Base-by-base conservation (phyloP, 2,888 invertebrate genomes). In the Hydrotaea diabolus region DNA sequence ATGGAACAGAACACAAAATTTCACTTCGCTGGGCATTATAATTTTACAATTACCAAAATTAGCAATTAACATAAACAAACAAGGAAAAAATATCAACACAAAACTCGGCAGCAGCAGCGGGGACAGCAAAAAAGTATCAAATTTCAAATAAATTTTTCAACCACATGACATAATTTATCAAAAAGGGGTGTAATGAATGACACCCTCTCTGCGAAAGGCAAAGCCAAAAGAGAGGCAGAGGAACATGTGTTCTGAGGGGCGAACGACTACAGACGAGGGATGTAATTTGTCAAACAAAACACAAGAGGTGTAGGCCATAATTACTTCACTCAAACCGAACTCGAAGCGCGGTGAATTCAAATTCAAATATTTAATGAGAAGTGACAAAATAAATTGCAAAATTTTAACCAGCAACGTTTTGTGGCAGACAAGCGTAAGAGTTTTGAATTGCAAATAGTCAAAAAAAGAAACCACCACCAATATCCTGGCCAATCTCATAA, bases 11-110 rank as follows among this genome's bases (percentile, higher is more conserved):
- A 57, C 55, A 19, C 53, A 57, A 4, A 57, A n/a, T 55, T 59
- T 19, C 59, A 26, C 26, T 62, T 43, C 39, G 66, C 13, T 21
- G 17, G n/a, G n/a, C 13, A 43, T 69, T 69, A 69, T 69, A 69
- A 69, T 46, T 66, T 77, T 79, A 23, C 81, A 79, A 77, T 85
- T 81, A 81, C 31, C 69, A 74, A 85, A 85, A 82, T 85, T 85
- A 82, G 84, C 84, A 82, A 59, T 79, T 74, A 77, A 62, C 13
- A 15, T 62, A 26, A 8, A 73, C 78, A 82, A 78, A 79, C 57
- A 78, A 77, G 55, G 49, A 49, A 1, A 43, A 49, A 23, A 49
- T 64, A 64, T 75, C 31, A 75, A 75, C 66, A 39, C 11, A 9
- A 39, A 39, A 64, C 21, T 17, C 59, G 26, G 8, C 31, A 36